A percentile compares a stretch with the other conserved stretches of the same genome.
Evolutionary conservation across 2,797 vertebrate species (phyloP).

Genomic region (Phalloptychus januarius): DNA sequence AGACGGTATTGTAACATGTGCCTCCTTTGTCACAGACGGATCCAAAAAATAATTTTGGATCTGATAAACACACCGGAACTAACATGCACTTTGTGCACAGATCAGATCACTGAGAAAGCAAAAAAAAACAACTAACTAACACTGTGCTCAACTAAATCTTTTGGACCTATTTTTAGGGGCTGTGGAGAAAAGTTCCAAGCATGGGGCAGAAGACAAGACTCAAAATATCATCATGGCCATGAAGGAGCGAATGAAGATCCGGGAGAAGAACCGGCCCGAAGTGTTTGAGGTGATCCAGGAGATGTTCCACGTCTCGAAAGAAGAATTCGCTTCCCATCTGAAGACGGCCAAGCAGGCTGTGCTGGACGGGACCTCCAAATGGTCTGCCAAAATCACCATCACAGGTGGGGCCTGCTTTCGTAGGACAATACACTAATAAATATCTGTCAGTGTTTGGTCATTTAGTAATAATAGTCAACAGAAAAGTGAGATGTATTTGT

Average conservation of each 20-base stretch:
- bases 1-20: constrained; percentile 23
- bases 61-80: constrained; percentile 1
- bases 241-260: constrained; percentile 98
- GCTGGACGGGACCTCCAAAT: constrained; percentile 96
- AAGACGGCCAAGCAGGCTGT: constrained; percentile 96
- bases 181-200: constrained; percentile 98
- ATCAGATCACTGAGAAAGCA: neutral
- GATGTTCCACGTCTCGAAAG: constrained; percentile 93
- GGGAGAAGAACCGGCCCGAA: constrained; percentile 95
- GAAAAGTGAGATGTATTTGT: constrained; percentile 2
- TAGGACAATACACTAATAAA: constrained; percentile 5
- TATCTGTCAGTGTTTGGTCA: neutral
- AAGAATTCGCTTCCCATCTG: constrained; percentile 89
- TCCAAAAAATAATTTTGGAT: constrained; percentile 4
- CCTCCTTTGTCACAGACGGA: constrained; percentile 19
- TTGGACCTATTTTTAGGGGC: constrained; percentile 82
- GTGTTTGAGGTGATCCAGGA: constrained; percentile 96
- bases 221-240: constrained; percentile 98
- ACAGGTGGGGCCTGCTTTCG: constrained; percentile 77
- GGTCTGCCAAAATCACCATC: constrained; percentile 98
- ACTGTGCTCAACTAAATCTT: too few species aligned
- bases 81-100: neutral
- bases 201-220: constrained; percentile 97
- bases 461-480: neutral
- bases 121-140: neutral